Evolutionary conservation across 2,113 vertebrate genomes (phyloP).

Genomic region (Ptilorrhoa leucosticta): DNA sequence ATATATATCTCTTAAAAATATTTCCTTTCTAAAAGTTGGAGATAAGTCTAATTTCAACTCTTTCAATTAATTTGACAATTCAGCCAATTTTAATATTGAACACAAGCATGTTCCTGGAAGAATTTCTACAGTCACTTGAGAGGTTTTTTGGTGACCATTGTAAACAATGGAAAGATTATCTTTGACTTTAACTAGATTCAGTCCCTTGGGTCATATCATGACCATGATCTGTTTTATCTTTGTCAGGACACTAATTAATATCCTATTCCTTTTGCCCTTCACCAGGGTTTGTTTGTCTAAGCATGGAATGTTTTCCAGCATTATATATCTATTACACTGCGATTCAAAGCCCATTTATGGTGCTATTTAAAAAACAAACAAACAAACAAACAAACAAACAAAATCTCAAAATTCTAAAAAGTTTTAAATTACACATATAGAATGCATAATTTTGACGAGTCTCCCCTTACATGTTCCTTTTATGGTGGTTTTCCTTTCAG

Average conservation of each 20-base stretch:
- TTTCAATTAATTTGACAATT: background rate
- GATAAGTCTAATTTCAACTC: background rate
- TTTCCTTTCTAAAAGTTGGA: background rate
- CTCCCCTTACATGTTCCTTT: background rate
- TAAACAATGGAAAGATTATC: background rate
- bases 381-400: background rate
- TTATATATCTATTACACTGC: background rate
- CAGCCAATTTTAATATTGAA: background rate
- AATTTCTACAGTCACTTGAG: background rate
- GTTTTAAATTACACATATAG: background rate
- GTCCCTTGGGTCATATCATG: constrained; percentile 4
- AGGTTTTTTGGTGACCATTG: background rate
- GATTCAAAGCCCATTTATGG: background rate
- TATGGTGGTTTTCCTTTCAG: background rate
- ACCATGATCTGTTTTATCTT: background rate
- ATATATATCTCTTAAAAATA: background rate
- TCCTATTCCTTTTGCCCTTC: background rate
- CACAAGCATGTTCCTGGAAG: background rate
- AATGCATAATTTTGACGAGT: background rate
- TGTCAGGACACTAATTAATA: background rate
- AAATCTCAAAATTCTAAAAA: background rate
- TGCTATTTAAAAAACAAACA: background rate
- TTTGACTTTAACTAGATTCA: background rate
- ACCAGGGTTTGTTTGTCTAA: background rate
- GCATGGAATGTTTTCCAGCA: background rate